Conservation (phyloP, 2,888 invertebrate species). For the Suillia variegata region DNA sequence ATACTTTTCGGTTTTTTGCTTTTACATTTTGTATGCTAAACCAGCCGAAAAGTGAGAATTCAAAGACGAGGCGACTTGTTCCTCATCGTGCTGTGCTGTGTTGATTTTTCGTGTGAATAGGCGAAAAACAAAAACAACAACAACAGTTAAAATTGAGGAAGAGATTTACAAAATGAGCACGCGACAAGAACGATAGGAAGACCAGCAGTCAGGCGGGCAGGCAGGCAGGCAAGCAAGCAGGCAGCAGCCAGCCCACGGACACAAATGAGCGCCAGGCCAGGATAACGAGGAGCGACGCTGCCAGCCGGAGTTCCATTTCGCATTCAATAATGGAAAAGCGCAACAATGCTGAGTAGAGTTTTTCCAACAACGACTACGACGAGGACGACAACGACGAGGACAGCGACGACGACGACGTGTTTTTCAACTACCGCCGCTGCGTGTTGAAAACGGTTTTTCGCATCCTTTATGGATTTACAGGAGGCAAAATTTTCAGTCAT, state of each 20-base stretch:
- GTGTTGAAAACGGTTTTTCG: slow-evolving; percentile 28
- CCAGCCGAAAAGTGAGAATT: background rate
- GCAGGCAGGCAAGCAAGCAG: no score
- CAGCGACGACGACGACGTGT: no score
- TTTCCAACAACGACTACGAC: no score
- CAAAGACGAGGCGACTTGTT: background rate
- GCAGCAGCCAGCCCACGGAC: background rate
- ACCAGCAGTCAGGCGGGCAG: background rate
- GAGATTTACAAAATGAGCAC: background rate
- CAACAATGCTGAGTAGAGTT: slow-evolving; percentile 43
- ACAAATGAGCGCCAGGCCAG: background rate
- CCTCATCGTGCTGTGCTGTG: background rate
- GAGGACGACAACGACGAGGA: no score
- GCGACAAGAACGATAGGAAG: background rate
- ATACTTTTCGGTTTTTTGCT: slow-evolving; percentile 10
- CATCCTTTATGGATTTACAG: slow-evolving; percentile 47
- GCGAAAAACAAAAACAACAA: no score
- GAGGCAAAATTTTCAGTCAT: slow-evolving; percentile 54
- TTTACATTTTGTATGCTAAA: background rate
- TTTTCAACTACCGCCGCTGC: no score
- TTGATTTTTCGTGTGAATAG: background rate
- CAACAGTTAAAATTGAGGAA: no score
- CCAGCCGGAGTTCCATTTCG: slow-evolving; percentile 18
- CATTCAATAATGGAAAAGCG: slow-evolving; percentile 54
- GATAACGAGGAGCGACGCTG: background rate